These are phyloP conservation scores for Coremacera marginata DNA, from an alignment of 2,888 invertebrate genomes.

Conservation along the genomic window DNA sequence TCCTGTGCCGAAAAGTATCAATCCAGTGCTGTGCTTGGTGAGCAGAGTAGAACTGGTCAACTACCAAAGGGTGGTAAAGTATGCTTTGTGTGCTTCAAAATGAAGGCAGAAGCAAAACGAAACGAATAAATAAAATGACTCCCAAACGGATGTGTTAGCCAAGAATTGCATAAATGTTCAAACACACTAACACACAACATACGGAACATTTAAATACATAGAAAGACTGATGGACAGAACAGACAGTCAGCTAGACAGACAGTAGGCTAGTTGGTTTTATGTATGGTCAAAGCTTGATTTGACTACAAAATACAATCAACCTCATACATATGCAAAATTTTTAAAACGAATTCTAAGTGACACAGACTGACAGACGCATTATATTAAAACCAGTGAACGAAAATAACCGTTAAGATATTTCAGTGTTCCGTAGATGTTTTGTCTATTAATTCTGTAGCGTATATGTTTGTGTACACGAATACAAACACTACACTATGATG, in stretches of 20 bases:
- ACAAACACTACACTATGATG: no score
- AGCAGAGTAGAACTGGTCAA: slow-evolving; percentile 19
- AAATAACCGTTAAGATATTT: no score
- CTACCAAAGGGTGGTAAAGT: slow-evolving; percentile 43
- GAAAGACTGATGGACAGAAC: background rate
- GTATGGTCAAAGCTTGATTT: no score
- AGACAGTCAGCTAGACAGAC: background rate
- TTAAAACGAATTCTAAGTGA: background rate
- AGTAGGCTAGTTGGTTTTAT: no score
- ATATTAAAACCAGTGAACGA: no score
- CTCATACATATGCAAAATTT: background rate
- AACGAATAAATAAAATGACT: slow-evolving; percentile 30
- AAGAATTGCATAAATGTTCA: slow-evolving; percentile 12
- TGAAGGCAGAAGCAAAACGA: background rate
- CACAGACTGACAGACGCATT: background rate
- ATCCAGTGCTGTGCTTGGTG: slow-evolving; percentile 29
- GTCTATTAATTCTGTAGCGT: no score
- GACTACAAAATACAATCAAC: no score
- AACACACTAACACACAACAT: slow-evolving; percentile 20
- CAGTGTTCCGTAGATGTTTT: no score
- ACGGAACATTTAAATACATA: slow-evolving; percentile 4
- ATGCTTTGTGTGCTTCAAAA: slow-evolving; percentile 31
- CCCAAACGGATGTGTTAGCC: background rate
- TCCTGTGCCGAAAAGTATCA: slow-evolving; percentile 30
- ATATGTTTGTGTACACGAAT: no score